A percentile compares a stretch with the other conserved stretches of the same genome.
Conservation (phyloP, 2,797 vertebrate genomes). For the Pangasius djambal region DNA sequence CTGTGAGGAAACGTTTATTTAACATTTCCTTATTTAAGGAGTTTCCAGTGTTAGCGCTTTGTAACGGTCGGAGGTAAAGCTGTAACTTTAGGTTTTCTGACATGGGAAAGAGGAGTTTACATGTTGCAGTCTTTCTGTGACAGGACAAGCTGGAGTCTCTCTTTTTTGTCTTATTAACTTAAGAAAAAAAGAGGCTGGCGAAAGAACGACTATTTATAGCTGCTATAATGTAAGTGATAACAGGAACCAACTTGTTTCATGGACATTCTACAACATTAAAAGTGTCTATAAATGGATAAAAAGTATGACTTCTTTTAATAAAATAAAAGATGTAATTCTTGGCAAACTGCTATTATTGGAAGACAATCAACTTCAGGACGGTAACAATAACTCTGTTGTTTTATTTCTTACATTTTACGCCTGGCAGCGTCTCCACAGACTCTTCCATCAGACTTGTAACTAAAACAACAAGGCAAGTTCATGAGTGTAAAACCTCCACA, state of each 20-base stretch:
- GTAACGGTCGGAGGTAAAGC: not conserved
- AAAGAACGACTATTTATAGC: not conserved
- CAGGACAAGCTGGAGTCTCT: not conserved
- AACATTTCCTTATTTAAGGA: not conserved
- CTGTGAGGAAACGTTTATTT: not conserved
- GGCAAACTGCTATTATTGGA: not conserved
- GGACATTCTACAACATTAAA: not conserved
- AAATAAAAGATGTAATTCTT: not conserved
- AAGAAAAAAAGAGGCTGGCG: not conserved
- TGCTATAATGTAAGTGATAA: not conserved
- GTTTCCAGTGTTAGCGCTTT: not conserved
- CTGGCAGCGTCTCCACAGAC: not conserved
- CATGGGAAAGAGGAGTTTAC: not conserved
- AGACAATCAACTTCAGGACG: not conserved
- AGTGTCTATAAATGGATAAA: not conserved
- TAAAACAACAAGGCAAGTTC: constrained; percentile 3
- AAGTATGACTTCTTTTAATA: not conserved
- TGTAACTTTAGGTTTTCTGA: not conserved
- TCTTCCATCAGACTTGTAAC: not conserved
- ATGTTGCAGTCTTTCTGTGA: not conserved
- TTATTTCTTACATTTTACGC: not conserved
- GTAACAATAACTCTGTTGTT: not conserved
- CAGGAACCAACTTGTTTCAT: too few relatives aligned
- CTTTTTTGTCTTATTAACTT: not conserved
- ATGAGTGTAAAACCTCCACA: constrained; percentile 12